phyloP scores from a whole-genome alignment of 2,113 vertebrate species.

The Nanorana parkeri region DNA sequence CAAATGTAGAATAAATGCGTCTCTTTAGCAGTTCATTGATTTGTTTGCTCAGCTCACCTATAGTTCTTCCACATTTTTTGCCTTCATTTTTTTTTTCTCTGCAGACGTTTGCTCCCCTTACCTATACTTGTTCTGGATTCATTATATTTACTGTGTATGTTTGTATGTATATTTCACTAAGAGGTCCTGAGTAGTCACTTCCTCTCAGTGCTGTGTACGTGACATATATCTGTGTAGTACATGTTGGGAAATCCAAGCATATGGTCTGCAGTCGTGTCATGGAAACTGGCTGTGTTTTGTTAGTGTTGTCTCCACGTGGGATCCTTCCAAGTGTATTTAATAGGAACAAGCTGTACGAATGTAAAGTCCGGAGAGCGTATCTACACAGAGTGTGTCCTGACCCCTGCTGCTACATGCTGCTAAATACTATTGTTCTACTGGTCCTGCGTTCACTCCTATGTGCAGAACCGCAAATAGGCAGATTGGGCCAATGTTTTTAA shows the following conservation, averaged over 20 bases:
- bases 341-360: constrained; percentile 33
- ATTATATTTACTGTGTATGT: too few relatives aligned
- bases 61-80: too few relatives aligned
- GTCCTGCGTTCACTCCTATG: background rate
- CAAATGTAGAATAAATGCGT: too few relatives aligned
- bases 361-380: background rate
- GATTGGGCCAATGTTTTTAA: background rate
- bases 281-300: constrained; percentile 36
- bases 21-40: too few relatives aligned
- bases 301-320: constrained; percentile 22
- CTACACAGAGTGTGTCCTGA: background rate
- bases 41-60: too few relatives aligned
- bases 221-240: background rate
- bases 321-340: constrained; percentile 14
- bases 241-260: background rate
- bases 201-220: background rate
- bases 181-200: too few relatives aligned
- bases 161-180: too few relatives aligned
- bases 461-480: background rate
- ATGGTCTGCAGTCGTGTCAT: background rate
- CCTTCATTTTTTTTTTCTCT: too few relatives aligned
- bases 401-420: background rate
- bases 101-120: too few relatives aligned
- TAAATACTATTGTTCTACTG: background rate
- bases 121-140: too few relatives aligned